These are phyloP conservation scores for Panthera tigris DNA, from an alignment of 2,113 vertebrate genomes.

Conservation along the genomic window DNA sequence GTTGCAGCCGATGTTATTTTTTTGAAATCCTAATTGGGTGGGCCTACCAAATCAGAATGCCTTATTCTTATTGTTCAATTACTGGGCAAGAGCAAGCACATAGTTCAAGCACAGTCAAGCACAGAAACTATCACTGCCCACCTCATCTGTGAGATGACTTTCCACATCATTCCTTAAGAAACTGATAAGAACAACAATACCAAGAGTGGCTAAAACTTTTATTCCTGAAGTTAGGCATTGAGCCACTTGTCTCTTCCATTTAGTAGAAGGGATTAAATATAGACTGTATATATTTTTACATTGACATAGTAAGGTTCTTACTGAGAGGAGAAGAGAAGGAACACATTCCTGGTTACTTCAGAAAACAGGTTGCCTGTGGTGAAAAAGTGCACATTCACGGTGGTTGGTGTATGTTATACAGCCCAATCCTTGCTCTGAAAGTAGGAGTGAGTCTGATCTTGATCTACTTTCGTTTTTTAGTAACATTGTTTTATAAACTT, in stretches of 20 bases:
- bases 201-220: not conserved
- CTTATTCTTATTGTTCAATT: not conserved
- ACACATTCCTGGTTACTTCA: not conserved
- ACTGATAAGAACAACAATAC: not conserved
- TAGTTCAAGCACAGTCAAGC: not conserved
- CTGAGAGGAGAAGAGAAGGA: not conserved
- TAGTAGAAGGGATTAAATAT: not conserved
- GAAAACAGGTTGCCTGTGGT: not conserved
- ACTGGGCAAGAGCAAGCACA: not conserved
- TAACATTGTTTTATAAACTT: not conserved
- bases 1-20: not conserved
- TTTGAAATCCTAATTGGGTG: not conserved
- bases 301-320: not conserved
- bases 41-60: not conserved
- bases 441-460: not conserved
- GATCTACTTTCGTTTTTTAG: not conserved
- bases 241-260: not conserved
- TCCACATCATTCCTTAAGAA: not conserved
- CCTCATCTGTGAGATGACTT: not conserved
- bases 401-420: not conserved
- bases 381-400: not conserved
- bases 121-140: not conserved
- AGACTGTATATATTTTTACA: not conserved
- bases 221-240: not conserved
- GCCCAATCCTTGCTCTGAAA: not conserved